Evolutionary conservation across 2,888 invertebrate genomes (phyloP), one percentile per base, ranked within the genome.

Genomic region (Drosophila testacea): DNA sequence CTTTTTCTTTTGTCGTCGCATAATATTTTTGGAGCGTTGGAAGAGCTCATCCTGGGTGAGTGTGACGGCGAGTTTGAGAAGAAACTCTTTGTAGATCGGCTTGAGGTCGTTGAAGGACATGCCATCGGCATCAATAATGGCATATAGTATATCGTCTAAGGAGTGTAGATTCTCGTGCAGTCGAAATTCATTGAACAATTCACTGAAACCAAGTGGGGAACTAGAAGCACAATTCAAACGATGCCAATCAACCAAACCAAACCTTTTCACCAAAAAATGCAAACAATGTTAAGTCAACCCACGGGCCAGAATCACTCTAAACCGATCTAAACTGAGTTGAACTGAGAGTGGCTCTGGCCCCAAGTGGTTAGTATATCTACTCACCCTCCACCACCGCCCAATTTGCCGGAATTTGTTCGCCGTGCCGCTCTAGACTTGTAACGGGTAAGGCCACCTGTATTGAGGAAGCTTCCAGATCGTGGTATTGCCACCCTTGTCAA

Each of bases 61-160:
- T 0, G 97, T 97, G 0, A 97, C 95, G 3, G 97, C 97, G 73
- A 98, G 93, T 92, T 97, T 97, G 39, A 97, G 92, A 51, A 98
- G 93, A 90, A 98, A 97, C 93, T 97, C 97, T 92, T 97, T 97
- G 91, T 98, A 97, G 73, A 97, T 96, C 46, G 97, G 97, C 92
- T 97, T 97, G 69, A 98, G 94, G 90, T 97, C 97, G 93, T 97
- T 97, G 92, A 97, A 97, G 61, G 97, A 97, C 97, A 97, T 97
- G 68, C 97, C 97, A 91, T 97, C 97, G 38, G 97, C 95, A 92
- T 97, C 96, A 84, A 98, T 97, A 90, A 98, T 97, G 89, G 96
- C 96, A 88, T 96, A 96, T 54, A 98, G 94, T 84, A 97, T 97
- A 88, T 97, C 97, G 90, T 97, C 97, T 93, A 97, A 95, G 63